Conservation (phyloP, 2,113 vertebrate species). For the Sinocyclocheilus anophthalmus region DNA sequence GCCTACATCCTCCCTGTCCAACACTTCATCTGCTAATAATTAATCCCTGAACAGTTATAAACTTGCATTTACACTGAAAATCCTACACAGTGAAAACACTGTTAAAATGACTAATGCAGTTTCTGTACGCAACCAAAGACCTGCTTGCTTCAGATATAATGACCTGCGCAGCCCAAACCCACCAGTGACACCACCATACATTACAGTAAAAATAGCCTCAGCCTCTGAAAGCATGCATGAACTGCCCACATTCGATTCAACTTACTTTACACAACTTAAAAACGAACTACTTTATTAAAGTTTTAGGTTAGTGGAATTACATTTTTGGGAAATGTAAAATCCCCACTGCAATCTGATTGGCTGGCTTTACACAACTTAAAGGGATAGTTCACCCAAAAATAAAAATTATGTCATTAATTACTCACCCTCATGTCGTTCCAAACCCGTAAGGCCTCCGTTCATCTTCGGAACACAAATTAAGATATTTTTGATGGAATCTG, state of each 20-base stretch:
- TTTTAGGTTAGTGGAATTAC: not conserved
- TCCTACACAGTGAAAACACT: not conserved
- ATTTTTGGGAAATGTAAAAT: not conserved
- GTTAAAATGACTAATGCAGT: not conserved
- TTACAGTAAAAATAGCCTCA: not conserved
- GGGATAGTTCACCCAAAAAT: too few species aligned
- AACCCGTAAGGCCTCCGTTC: too few species aligned
- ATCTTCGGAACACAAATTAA: too few species aligned
- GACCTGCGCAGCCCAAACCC: not conserved
- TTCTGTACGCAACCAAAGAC: not conserved
- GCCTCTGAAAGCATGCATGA: not conserved
- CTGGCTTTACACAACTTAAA: not conserved
- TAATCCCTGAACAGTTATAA: not conserved
- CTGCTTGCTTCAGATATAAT: not conserved
- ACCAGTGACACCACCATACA: not conserved
- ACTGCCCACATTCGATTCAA: not conserved
- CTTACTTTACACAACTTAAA: not conserved
- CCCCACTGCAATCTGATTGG: not conserved
- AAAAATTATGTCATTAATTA: too few species aligned
- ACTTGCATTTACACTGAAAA: not conserved
- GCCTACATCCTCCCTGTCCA: constrained; percentile 10
- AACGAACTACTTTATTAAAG: not conserved
- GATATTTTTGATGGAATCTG: too few species aligned
- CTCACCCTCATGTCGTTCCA: too few species aligned
- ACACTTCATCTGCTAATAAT: not conserved